Conservation (phyloP, 2,797 vertebrate species). For the Pteronotus mesoamericanus region DNA sequence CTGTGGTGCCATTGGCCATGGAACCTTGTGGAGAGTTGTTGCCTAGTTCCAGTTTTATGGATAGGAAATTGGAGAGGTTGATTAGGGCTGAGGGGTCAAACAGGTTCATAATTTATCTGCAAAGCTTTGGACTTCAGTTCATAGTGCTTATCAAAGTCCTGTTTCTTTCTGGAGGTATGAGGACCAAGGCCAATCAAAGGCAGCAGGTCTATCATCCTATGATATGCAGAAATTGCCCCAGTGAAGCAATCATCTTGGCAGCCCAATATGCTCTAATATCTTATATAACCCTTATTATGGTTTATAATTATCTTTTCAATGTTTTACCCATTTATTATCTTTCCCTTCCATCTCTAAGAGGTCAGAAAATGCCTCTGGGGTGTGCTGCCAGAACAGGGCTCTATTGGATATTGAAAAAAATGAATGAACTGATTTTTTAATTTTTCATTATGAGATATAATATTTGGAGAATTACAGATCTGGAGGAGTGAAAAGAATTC, state of each 20-base stretch:
- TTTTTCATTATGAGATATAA: slow-evolving; percentile 51
- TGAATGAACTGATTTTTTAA: slow-evolving; percentile 69
- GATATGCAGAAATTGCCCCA: background rate
- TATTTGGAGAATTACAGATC: slow-evolving; percentile 66
- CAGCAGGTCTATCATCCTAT: background rate
- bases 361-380: background rate
- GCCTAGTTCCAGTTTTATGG: slow-evolving; percentile 84
- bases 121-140: slow-evolving; percentile 81
- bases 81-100: slow-evolving; percentile 85
- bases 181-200: slow-evolving; percentile 82
- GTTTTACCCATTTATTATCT: background rate
- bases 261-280: background rate
- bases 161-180: slow-evolving; percentile 81
- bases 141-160: slow-evolving; percentile 81
- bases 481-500: slow-evolving; percentile 64
- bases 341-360: background rate
- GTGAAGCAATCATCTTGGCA: too few species aligned
- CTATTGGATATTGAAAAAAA: slow-evolving; percentile 39
- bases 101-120: slow-evolving; percentile 88
- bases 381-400: background rate
- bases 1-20: slow-evolving; percentile 93
- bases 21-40: slow-evolving; percentile 85
- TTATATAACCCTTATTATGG: background rate
- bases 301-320: background rate
- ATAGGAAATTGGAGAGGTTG: slow-evolving; percentile 86